A percentile compares a stretch with the other conserved stretches of the same genome.
phyloP scores from a whole-genome alignment of 2,113 vertebrate species.

The Microcebus jonahi region DNA sequence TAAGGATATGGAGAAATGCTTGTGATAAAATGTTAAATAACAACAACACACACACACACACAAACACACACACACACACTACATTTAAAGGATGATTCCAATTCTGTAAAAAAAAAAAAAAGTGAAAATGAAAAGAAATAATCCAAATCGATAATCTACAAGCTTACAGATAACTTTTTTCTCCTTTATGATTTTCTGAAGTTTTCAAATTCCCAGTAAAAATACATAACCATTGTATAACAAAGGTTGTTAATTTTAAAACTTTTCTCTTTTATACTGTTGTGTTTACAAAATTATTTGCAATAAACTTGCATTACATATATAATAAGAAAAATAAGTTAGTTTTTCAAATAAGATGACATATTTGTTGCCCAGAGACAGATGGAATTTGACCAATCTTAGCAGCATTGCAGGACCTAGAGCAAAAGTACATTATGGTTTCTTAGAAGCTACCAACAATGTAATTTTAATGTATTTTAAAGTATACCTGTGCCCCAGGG shows the following conservation, averaged over 20 bases:
- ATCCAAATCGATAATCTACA: not conserved
- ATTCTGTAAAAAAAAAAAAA: not conserved
- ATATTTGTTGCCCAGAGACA: not conserved
- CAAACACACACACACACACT: not conserved
- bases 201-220: not conserved
- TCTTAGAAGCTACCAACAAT: not conserved
- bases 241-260: not conserved
- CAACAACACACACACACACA: not conserved
- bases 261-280: not conserved
- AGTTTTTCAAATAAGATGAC: conserved; percentile 25
- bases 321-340: not conserved
- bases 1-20: not conserved
- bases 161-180: not conserved
- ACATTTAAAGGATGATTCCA: not conserved
- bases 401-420: not conserved
- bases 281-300: conserved; percentile 4
- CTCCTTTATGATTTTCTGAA: not conserved
- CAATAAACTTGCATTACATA: not conserved
- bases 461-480: not conserved
- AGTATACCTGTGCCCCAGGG: not conserved
- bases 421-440: not conserved
- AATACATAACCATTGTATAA: not conserved
- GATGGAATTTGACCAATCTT: not conserved
- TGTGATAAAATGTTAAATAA: not conserved
- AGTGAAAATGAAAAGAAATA: not conserved